Evolutionary conservation across 1,140 invertebrate genomes (phyloP).

Genomic region (Sinonovacula constricta): DNA sequence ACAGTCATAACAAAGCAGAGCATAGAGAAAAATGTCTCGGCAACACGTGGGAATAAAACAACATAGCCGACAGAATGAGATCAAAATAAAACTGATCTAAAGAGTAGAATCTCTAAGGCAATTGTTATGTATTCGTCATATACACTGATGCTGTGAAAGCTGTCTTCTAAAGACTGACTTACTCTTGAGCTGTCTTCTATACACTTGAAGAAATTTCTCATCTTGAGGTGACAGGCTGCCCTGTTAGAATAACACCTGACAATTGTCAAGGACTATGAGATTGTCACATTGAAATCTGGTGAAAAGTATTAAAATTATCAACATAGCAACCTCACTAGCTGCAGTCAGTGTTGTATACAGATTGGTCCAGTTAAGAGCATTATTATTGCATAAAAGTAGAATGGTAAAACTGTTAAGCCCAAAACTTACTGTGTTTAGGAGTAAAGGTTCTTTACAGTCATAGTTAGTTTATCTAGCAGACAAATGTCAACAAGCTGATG

Average conservation of each 20-base stretch:
- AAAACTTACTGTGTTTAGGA: no score
- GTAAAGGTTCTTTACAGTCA: no score
- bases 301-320: no score
- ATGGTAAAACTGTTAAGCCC: no score
- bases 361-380: no score
- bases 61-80: not conserved
- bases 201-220: slow-evolving; percentile 87
- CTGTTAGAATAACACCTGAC: slow-evolving; percentile 86
- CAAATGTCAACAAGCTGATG: no score
- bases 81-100: not conserved
- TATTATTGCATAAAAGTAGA: no score
- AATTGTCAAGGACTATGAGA: not conserved
- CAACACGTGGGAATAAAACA: not conserved
- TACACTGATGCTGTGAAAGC: not conserved
- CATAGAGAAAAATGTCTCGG: not conserved
- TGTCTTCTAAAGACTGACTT: slow-evolving; percentile 37
- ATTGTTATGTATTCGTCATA: not conserved
- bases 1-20: not conserved
- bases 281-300: no score
- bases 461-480: no score
- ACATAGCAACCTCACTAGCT: no score
- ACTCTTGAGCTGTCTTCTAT: slow-evolving; percentile 83
- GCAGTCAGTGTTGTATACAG: no score
- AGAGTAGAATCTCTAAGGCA: not conserved
- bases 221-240: slow-evolving; percentile 86